Base-by-base conservation (phyloP, 2,888 invertebrate genomes). In the Lymantria dispar region DNA sequence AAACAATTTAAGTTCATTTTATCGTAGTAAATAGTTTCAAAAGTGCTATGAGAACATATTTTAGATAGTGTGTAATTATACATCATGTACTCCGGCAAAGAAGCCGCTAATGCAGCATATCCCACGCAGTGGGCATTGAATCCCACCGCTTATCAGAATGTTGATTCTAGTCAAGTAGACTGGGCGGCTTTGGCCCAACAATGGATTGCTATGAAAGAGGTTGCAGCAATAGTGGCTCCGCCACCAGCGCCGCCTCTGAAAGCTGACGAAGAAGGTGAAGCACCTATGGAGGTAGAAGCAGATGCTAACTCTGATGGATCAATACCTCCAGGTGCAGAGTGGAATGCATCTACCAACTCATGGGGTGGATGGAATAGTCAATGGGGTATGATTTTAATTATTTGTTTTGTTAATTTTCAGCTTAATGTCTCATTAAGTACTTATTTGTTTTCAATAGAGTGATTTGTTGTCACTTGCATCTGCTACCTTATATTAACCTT, bases 151-250 rank as follows among this genome's bases (percentile, higher is more conserved):
- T 97, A 96, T 83, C 96, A 96, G 88, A 95, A 96, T 84, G 93
- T 96, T 83, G 94, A 95, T 67, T 95, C 94, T 72, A 97, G 96
- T 78, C 94, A 96, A 87, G 98, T 98, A 54, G 98, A 99, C 84
- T 99, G 99, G 98, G 98, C 98, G 10, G 95, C 97, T 31, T 91
- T 99, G 72, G 98, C 98, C 29, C 98, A 98, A 78, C 98, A 98
- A 93, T 98, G 99, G 98, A 98, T 99, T 67, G 96, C 96, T 80
- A 98, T 98, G 97, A 97, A 98, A 78, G 96, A 96, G 74, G 94
- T 95, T 8, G 85, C 91, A 41, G 91, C 91, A 37, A 92, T 93
- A 37, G 92, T 93, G 37, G 86, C 93, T 40, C 92, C 93, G 8
- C 92, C 93, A 14, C 93, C 94, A 38, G 93, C 94, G 9, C 94